Conservation (phyloP, 2,797 vertebrate species). For the Falco naumanni region DNA sequence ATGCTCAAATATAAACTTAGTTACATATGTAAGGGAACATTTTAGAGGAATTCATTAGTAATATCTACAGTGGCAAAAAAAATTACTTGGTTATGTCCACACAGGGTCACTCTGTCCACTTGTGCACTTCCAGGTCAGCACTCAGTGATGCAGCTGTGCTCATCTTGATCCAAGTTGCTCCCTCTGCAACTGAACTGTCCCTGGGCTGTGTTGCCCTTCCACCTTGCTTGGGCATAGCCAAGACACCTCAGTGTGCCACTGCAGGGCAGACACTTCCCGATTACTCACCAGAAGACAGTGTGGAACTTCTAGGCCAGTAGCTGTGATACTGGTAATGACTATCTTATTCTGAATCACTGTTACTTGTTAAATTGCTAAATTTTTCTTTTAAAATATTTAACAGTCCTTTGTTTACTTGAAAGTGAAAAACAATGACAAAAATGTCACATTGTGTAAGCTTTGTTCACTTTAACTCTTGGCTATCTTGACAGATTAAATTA, state of each 20-base stretch:
- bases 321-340: not conserved
- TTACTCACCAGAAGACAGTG: rapidly evolving
- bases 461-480: not conserved
- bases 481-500: not conserved
- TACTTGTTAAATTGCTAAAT: not conserved
- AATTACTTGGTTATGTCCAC: not conserved
- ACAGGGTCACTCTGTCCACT: too few relatives aligned
- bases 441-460: not conserved
- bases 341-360: not conserved
- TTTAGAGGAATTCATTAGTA: not conserved
- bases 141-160: not conserved
- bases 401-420: not conserved
- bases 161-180: not conserved
- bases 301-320: not conserved
- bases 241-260: not conserved
- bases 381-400: not conserved
- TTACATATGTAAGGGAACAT: not conserved
- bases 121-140: not conserved
- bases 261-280: not conserved
- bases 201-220: not conserved
- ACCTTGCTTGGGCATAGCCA: not conserved
- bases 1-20: not conserved
- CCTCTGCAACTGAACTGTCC: not conserved
- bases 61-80: not conserved
- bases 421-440: not conserved